Evolutionary conservation across 2,797 vertebrate species (phyloP), one percentile per base, ranked within the genome.

Genomic region (Pogoniulus pusillus): DNA sequence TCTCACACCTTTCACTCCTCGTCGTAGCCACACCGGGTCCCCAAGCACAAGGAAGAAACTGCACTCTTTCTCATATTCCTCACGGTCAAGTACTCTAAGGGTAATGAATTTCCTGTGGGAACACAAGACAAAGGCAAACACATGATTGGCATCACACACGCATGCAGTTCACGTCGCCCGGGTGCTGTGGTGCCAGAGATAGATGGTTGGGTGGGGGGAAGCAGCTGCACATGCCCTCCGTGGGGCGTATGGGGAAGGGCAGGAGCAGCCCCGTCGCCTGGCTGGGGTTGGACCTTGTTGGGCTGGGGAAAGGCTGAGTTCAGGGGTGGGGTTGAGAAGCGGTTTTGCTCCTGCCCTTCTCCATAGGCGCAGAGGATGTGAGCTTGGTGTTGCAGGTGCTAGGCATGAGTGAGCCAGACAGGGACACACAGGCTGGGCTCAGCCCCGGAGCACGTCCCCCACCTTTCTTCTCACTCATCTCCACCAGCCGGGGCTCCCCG

Each of bases 391-490:
- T 94, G 96, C 96, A 96, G 96, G 96, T 95, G 95, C 93, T 93
- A 96, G 97, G 96, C 96, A 95, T 96, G 97, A 97, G 96, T 91
- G 96, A 97, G 95, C 88, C 95, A 94, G 96, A 97, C 97, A 97
- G 96, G 97, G 95, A 93, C 93, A 96, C 93, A 95, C 93, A 95
- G 95, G 94, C 93, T 96, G 96, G 93, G 94, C 97, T 96, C 91
- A 91, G 97, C 97, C 96, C 96, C 87, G 55, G 93, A 96, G 96
- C 96, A 93, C 76, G 96, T 96, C 57, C 97, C 98, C 98, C 98
- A 99, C 99, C 99, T 99, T 99, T 99, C 98, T 98, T 98, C 97
- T 98, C 98, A 98, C 98, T 99, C 99, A 99, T 99, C 97, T 99
- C 99, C 98, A 99, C 97, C 98, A 99, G 97, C 90, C 95, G 98